phyloP scores from a whole-genome alignment of 2,888 invertebrate species.

The Mallateleia sp. region DNA sequence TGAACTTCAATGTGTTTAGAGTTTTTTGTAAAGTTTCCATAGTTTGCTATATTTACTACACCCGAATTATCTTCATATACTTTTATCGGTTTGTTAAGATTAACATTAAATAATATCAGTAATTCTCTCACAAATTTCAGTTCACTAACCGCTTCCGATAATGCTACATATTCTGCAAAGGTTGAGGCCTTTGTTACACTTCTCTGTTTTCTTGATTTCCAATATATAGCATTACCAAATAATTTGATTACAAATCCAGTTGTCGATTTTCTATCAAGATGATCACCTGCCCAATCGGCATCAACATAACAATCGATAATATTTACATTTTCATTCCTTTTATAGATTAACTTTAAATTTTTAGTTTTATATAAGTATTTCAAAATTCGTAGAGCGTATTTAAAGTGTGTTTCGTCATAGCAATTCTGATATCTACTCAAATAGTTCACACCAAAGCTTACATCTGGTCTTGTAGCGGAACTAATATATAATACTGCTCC shows the following conservation, averaged over 20 bases:
- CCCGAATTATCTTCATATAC: conserved; percentile 9
- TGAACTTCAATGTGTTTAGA: conserved; percentile 10
- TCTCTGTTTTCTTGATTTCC: conserved; percentile 5
- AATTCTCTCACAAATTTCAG: conserved; percentile 1
- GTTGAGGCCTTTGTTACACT: conserved; percentile 2
- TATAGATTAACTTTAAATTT: background rate
- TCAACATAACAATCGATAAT: background rate
- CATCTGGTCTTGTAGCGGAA: conserved; percentile 38
- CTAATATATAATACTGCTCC: conserved; percentile 50
- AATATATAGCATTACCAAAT: background rate
- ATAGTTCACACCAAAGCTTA: conserved; percentile 43
- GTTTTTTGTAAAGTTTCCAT: conserved; percentile 3
- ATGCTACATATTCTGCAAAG: conserved; percentile 4
- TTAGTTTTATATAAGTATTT: background rate
- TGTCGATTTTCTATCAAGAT: background rate
- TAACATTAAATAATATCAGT: background rate
- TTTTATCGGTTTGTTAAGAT: background rate
- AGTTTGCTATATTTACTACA: conserved; percentile 3
- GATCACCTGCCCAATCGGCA: background rate
- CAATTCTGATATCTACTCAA: background rate
- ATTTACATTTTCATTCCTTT: background rate
- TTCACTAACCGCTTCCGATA: background rate
- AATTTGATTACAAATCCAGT: background rate
- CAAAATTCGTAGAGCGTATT: background rate
- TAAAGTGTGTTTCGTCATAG: background rate